Conservation (phyloP, 2,113 vertebrate species). For the Cranoglanis bouderius region DNA sequence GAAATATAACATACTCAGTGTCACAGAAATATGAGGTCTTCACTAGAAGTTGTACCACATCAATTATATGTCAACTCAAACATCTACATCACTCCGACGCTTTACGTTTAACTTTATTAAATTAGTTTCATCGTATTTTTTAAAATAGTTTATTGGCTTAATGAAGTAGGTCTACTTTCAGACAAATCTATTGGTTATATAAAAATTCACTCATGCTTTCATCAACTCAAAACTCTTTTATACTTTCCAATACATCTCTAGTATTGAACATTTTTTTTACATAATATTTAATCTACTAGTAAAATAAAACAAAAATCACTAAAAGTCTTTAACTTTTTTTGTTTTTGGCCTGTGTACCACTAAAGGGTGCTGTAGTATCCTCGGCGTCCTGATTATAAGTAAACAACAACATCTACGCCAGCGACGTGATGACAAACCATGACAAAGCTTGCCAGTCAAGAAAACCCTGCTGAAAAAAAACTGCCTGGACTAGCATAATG, state of each 20-base stretch:
- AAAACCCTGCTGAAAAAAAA: neutral
- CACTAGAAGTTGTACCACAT: neutral
- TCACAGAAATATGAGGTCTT: neutral
- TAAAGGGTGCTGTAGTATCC: slow-evolving; percentile 1
- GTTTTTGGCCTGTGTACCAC: neutral
- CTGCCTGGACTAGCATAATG: neutral
- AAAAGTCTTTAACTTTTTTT: neutral
- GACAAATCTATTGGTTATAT: neutral
- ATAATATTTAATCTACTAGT: neutral
- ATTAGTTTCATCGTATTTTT: neutral
- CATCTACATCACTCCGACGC: neutral
- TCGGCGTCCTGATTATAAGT: neutral
- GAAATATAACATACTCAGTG: neutral
- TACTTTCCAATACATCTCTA: neutral
- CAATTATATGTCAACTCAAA: too few species aligned
- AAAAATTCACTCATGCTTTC: neutral
- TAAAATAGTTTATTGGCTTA: neutral
- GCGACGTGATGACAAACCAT: neutral
- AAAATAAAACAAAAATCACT: neutral
- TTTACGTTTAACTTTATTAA: neutral
- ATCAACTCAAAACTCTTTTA: neutral
- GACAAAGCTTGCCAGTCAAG: too few species aligned
- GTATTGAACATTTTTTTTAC: neutral
- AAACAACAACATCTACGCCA: neutral
- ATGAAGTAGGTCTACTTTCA: neutral